Conservation (phyloP, 2,888 invertebrate genomes). For the Hartigia nigra region DNA sequence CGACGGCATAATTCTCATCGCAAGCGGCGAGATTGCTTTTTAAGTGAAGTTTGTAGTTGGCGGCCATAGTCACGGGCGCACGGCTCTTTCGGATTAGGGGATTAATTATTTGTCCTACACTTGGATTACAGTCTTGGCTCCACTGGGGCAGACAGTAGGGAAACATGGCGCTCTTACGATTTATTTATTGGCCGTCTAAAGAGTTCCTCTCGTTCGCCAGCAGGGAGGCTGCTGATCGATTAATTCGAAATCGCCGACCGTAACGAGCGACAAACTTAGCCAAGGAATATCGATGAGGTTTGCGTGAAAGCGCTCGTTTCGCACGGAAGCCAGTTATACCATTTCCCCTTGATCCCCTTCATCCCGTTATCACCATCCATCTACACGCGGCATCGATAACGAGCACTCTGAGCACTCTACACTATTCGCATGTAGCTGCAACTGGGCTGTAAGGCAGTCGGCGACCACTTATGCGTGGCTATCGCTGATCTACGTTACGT, state of each 20-base stretch:
- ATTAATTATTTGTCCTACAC: constrained; percentile 46
- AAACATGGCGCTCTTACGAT: neutral
- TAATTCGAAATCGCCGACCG: neutral
- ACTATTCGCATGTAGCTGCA: no score
- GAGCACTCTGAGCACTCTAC: no score
- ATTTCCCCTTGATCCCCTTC: no score
- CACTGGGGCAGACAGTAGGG: neutral
- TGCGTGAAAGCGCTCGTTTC: neutral
- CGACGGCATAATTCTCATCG: constrained; percentile 39
- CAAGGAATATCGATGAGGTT: neutral
- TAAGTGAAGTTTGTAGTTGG: constrained; percentile 35
- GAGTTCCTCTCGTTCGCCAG: neutral
- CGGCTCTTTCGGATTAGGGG: constrained; percentile 37
- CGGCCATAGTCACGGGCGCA: constrained; percentile 13
- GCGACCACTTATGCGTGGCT: no score
- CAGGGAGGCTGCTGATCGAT: neutral
- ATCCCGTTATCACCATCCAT: no score
- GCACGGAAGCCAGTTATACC: neutral
- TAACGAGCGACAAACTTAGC: neutral
- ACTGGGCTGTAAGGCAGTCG: no score
- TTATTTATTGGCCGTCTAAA: neutral
- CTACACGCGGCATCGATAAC: no score
- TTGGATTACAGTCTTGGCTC: constrained; percentile 30
- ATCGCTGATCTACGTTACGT: no score
- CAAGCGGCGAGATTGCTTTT: constrained; percentile 47